phyloP scores from a whole-genome alignment of 2,797 vertebrate species.

The Hydrophis major region DNA sequence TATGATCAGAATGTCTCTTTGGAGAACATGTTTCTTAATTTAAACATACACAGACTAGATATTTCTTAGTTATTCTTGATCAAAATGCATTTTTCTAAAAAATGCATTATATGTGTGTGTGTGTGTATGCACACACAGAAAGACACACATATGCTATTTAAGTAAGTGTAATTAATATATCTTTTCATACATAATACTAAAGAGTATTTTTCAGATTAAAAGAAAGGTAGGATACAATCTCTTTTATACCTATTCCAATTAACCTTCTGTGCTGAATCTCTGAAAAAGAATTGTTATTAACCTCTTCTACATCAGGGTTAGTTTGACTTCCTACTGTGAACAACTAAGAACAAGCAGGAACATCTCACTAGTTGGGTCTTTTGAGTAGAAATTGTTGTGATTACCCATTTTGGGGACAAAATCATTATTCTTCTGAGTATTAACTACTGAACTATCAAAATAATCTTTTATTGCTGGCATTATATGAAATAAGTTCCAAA shows the following conservation, averaged over 20 bases:
- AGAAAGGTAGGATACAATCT: background rate
- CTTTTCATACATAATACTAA: background rate
- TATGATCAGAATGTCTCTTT: background rate
- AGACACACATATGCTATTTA: background rate
- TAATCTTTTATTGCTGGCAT: background rate
- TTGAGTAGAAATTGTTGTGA: background rate
- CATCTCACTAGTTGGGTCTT: background rate
- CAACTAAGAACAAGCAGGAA: background rate
- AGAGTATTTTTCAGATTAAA: background rate
- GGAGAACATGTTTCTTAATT: background rate
- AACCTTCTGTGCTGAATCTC: background rate
- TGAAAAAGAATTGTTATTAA: background rate
- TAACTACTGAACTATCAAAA: background rate
- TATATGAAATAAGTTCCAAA: background rate
- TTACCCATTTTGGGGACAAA: background rate
- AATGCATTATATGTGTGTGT: too few species aligned
- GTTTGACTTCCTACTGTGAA: background rate
- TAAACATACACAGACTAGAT: background rate
- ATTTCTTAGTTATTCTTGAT: background rate
- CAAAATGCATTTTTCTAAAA: background rate
- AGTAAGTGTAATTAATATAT: background rate
- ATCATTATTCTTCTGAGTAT: background rate
- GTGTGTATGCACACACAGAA: too few species aligned
- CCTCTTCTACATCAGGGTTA: background rate
- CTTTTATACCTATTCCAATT: background rate